A percentile compares a stretch with the other conserved stretches of the same genome.
phyloP scores from a whole-genome alignment of 2,888 invertebrate species.

The Elegia similella region DNA sequence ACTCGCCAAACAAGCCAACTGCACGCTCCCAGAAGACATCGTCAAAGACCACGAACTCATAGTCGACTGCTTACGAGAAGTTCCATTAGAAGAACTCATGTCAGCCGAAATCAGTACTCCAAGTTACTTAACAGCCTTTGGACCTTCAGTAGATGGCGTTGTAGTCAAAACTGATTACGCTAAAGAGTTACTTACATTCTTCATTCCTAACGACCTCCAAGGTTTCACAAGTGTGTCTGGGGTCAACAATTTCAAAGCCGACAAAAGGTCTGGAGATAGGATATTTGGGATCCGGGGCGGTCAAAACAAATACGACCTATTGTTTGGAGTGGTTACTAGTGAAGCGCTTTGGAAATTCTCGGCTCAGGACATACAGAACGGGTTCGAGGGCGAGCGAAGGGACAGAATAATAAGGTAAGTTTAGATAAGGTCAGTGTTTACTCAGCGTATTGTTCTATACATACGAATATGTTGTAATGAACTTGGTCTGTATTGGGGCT shows the following conservation, averaged over 20 bases:
- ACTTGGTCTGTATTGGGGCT: constrained; percentile 36
- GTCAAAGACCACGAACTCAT: constrained; percentile 91
- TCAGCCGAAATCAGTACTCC: constrained; percentile 89
- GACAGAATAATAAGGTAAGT: constrained; percentile 88
- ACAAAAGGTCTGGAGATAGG: constrained; percentile 84
- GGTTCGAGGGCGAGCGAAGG: constrained; percentile 93
- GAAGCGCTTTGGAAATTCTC: constrained; percentile 96
- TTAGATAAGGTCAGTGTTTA: constrained; percentile 56
- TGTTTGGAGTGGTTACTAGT: constrained; percentile 95
- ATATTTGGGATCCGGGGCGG: constrained; percentile 80
- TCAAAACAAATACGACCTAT: constrained; percentile 89
- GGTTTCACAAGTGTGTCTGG: constrained; percentile 83
- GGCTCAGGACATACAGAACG: constrained; percentile 91
- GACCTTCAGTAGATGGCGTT: constrained; percentile 96
- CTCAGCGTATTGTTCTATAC: constrained; percentile 67
- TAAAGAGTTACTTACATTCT: constrained; percentile 88
- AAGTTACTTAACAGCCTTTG: constrained; percentile 92
- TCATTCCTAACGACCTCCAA: constrained; percentile 85
- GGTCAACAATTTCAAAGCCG: constrained; percentile 80
- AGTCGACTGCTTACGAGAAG: constrained; percentile 91
- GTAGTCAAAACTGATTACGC: constrained; percentile 95
- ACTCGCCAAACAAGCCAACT: constrained; percentile 90
- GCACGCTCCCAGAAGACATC: constrained; percentile 90
- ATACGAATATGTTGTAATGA: constrained; percentile 50
- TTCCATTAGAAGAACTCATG: constrained; percentile 87